Evolutionary conservation across 2,113 vertebrate genomes (phyloP), one percentile per base, ranked within the genome.

Genomic region (Rhombomys opimus): DNA sequence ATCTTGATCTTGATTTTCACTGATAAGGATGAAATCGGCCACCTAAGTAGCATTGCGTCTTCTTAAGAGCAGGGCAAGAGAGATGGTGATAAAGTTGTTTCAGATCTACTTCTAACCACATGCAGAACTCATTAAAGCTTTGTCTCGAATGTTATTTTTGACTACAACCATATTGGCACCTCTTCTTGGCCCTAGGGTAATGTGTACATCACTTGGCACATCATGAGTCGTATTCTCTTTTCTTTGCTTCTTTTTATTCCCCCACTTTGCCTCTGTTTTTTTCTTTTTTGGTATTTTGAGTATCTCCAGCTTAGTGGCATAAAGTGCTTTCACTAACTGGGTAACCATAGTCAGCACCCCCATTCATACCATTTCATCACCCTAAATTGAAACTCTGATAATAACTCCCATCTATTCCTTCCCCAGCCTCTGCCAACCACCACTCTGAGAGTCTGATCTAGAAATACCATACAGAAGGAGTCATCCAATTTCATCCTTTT

Each of bases 91-190:
- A 52, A 52, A 89, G 35, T 75, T 91, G 11, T 94, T 91, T 54
- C 77, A 94, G 63, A 87, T 52, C 22, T 84, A 59, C 93, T 84
- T 94, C 38, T 14, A n/a, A n/a, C 11, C 46, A 35, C 38, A 3
- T 63, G 2, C 90, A 63, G 65, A 67, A 67, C 54, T 84, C 81
- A 59, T 25, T 41, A 12, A n/a, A 80, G 41, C 78, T 95, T 95
- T 85, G 59, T 12, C 87, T 94, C 91, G 30, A 93, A 80, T 11
- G 25, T 25, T 85, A 72, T 73, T 96, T 95, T 86, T 72, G 54
- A 9, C 54, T 77, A 38, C 52, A 92, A 46, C 22, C 41, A 3
- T 82, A 68, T 22, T 90, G 85, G 67, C 46, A 61, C 20, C 4
- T 46, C 46, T 94, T 81, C 88, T 76, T 84, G 46, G 85, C 87